Conservation (phyloP, 2,888 invertebrate genomes). For the Rhagonycha lutea region DNA sequence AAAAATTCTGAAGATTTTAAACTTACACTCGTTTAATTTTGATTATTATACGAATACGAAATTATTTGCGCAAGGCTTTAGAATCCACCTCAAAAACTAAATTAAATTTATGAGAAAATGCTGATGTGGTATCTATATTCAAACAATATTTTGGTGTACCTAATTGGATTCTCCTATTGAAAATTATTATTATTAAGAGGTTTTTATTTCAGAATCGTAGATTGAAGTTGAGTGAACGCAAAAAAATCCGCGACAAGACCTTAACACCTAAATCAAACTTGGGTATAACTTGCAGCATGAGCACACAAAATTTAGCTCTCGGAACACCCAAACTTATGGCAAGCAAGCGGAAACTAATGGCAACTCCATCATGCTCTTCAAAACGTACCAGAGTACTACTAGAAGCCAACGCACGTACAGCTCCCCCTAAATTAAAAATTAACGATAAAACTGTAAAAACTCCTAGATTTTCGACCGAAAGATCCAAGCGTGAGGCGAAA, state of each 20-base stretch:
- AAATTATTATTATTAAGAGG: too few relatives aligned
- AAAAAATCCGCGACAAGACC: constrained; percentile 48
- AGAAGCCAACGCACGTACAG: constrained; percentile 6
- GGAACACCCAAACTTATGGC: not conserved
- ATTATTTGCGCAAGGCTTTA: too few relatives aligned
- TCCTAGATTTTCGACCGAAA: constrained; percentile 18
- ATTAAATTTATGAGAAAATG: too few relatives aligned
- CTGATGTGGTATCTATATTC: too few relatives aligned
- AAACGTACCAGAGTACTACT: not conserved
- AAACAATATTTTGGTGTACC: too few relatives aligned
- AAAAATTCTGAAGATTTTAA: too few relatives aligned
- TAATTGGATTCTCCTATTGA: too few relatives aligned
- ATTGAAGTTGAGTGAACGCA: constrained; percentile 60
- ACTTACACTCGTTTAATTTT: too few relatives aligned
- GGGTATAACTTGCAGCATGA: not conserved
- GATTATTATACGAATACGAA: too few relatives aligned
- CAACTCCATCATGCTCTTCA: not conserved
- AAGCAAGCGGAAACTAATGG: constrained; percentile 10
- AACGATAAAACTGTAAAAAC: not conserved
- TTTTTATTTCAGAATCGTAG: constrained; percentile 55
- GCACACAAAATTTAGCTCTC: constrained; percentile 6
- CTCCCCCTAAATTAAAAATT: constrained; percentile 13
- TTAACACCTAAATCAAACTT: constrained; percentile 6
- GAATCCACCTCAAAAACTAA: too few relatives aligned
- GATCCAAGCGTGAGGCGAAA: constrained; percentile 23